Conservation (phyloP, 1,140 invertebrate species). For the Drosophila miranda region DNA sequence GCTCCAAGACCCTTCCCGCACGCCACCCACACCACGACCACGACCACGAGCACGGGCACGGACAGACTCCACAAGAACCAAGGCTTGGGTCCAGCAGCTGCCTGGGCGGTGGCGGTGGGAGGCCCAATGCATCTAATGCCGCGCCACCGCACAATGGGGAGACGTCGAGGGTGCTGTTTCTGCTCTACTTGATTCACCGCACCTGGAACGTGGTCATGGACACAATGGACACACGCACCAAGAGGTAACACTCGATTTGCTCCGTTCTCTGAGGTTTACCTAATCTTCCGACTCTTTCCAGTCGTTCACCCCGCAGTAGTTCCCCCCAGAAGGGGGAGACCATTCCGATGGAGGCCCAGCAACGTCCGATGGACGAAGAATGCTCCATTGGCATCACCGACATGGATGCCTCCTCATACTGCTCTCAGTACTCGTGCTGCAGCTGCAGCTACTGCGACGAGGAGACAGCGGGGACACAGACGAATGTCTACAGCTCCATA, state of each 20-base stretch:
- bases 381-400: slow-evolving; percentile 78
- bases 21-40: slow-evolving; percentile 36
- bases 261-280: background rate
- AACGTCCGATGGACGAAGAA: slow-evolving; percentile 61
- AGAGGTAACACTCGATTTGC: slow-evolving; percentile 81
- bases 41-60: slow-evolving; percentile 7
- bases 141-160: slow-evolving; percentile 74
- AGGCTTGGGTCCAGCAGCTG: slow-evolving; percentile 56
- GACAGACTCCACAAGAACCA: background rate
- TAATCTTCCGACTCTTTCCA: slow-evolving; percentile 14
- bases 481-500: slow-evolving; percentile 74
- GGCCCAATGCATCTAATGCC: slow-evolving; percentile 23
- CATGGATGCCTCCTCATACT: slow-evolving; percentile 81
- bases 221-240: slow-evolving; percentile 84
- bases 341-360: slow-evolving; percentile 13
- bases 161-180: slow-evolving; percentile 85
- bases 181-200: slow-evolving; percentile 87
- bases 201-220: slow-evolving; percentile 88
- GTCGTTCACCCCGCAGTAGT: slow-evolving; percentile 42
- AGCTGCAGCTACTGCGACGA: slow-evolving; percentile 84
- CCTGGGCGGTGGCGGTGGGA: slow-evolving; percentile 32
- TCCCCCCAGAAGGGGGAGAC: slow-evolving; percentile 35
- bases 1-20: slow-evolving; percentile 66
- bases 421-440: slow-evolving; percentile 84
- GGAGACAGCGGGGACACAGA: slow-evolving; percentile 39